Conservation (phyloP, 2,797 vertebrate genomes). For the Trichosurus vulpecula region DNA sequence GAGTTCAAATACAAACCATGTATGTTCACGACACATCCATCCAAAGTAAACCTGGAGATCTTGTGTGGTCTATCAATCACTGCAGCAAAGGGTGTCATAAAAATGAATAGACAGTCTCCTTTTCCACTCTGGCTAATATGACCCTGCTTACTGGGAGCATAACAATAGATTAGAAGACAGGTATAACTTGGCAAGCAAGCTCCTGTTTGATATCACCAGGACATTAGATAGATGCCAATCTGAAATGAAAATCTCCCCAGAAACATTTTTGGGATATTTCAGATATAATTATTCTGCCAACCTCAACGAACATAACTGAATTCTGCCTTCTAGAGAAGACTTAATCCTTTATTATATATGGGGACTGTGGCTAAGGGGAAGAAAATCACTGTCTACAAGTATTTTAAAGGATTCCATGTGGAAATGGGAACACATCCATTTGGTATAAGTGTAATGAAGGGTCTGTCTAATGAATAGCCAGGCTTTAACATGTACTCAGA, state of each 20-base stretch:
- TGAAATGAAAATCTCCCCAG: not conserved
- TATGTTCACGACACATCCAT: not conserved
- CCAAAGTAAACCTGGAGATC: slow-evolving; percentile 34
- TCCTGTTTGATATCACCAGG: not conserved
- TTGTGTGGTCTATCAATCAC: not conserved
- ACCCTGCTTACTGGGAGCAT: not conserved
- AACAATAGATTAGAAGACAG: not conserved
- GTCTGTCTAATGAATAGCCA: not conserved
- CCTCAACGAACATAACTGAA: not conserved
- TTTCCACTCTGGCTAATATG: not conserved
- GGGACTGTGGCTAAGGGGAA: not conserved
- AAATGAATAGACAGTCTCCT: not conserved
- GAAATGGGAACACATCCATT: not conserved
- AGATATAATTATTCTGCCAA: not conserved
- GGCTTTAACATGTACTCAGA: not conserved
- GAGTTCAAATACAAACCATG: not conserved
- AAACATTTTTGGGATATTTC: not conserved
- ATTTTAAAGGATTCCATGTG: not conserved
- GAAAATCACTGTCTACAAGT: not conserved
- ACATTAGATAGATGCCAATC: not conserved
- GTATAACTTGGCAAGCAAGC: not conserved
- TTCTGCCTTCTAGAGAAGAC: not conserved
- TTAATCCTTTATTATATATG: not conserved
- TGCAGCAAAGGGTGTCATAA: not conserved
- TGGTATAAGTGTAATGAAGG: not conserved